phyloP scores from a whole-genome alignment of 1,140 invertebrate species.

The Leguminivora glycinivorella region DNA sequence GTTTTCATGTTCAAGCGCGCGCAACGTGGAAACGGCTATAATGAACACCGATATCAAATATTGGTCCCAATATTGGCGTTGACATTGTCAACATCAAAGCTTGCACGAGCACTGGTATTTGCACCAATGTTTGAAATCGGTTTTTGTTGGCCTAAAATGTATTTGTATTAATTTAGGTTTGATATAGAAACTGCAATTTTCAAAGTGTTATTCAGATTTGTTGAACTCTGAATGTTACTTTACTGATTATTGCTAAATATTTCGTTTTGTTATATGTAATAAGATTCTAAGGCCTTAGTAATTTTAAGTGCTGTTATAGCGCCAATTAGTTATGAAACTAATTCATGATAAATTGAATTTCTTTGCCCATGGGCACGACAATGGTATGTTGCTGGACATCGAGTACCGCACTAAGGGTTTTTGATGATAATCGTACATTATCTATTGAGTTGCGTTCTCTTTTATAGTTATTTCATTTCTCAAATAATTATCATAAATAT shows the following conservation, averaged over 20 bases:
- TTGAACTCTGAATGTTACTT: not conserved
- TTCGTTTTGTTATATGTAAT: not conserved
- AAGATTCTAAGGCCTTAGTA: slow-evolving; percentile 18
- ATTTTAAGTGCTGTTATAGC: slow-evolving; percentile 26
- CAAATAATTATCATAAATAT: not conserved
- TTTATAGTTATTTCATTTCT: not conserved
- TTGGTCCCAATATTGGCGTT: slow-evolving; percentile 1
- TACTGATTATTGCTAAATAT: not conserved
- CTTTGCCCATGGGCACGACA: slow-evolving; percentile 24
- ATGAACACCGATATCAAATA: not conserved
- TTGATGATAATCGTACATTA: slow-evolving; percentile 27
- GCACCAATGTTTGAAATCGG: not conserved
- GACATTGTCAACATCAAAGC: slow-evolving; percentile 9
- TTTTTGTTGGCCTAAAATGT: not conserved
- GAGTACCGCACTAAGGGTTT: slow-evolving; percentile 14
- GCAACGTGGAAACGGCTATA: not conserved
- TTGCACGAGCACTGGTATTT: slow-evolving; percentile 7
- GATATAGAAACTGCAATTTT: not conserved
- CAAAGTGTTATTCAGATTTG: slow-evolving; percentile 7
- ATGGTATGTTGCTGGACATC: slow-evolving; percentile 28
- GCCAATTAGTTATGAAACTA: slow-evolving; percentile 11
- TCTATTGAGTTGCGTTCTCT: slow-evolving; percentile 5
- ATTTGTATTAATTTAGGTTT: not conserved
- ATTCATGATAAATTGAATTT: slow-evolving; percentile 8
- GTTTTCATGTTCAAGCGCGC: slow-evolving; percentile 17